Evolutionary conservation across 2,888 invertebrate genomes (phyloP), one percentile per base, ranked within the genome.

Genomic region (Lysandra bellargus): DNA sequence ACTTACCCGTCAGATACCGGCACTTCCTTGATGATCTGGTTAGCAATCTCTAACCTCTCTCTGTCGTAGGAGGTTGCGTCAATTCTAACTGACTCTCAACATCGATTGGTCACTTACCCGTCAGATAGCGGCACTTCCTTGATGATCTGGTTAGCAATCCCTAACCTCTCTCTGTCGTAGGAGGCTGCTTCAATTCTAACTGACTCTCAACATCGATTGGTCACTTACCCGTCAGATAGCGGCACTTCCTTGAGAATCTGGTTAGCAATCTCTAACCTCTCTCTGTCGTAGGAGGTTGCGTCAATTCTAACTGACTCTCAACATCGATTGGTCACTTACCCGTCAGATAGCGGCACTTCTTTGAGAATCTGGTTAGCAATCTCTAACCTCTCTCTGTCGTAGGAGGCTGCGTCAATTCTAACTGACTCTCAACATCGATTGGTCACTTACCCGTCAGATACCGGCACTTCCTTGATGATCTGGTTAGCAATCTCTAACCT

Each of bases 71-170:
- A 44, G 44, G 44, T 7, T 44, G 44, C 7, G 44, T 1, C 4
- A 7, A 6, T 6, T 37, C 2, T 37, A 4, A 37, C 4, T 33
- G 33, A 33, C 33, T 33, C 33, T 7, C 44, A 44, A 44, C 44
- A 6, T 44, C 1, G 49, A 6, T 44, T 6, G 49, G 12, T 23
- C 6, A 40, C 91, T 88, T 83, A 95, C 95, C 96, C 96, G 82
- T 96, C 96, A 84, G 96, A 96, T 14, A 96, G 94, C 2, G 96
- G 96, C n/a, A 96, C 96, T 85, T 96, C 96, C 76, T 95, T 95
- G 75, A 96, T 89, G 79, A 96, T 96, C 86, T 96, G 95, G 84
- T 95, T 95, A 78, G 96, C 96, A 6, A 95, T 95, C 84, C 96
- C 96, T 33, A 96, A 90, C 9, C 96, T 88, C 84, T 96, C 96